Conservation (phyloP, 1,140 invertebrate species). For the Aphelinus certus region DNA sequence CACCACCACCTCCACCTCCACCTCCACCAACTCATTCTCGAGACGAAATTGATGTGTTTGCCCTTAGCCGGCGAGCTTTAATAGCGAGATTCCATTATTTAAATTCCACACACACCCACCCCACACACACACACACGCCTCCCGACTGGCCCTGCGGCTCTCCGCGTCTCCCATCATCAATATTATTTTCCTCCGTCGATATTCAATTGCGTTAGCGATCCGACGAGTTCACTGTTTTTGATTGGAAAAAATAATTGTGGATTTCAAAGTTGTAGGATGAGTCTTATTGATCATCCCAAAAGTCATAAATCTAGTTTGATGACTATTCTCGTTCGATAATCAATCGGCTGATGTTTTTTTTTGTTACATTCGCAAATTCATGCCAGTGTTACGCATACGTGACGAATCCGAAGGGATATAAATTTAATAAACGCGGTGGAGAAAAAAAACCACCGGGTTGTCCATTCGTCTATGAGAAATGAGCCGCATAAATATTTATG, state of each 20-base stretch:
- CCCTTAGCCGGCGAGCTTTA: conserved; percentile 9
- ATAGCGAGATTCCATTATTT: conserved; percentile 34
- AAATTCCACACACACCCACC: neutral
- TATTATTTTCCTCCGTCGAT: too few relatives aligned
- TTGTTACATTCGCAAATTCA: neutral
- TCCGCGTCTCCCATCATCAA: too few relatives aligned
- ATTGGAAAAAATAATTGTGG: too few relatives aligned
- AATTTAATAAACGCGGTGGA: conserved; percentile 44
- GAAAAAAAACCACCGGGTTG: conserved; percentile 36
- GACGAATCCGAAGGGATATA: conserved; percentile 41
- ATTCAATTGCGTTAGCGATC: too few relatives aligned
- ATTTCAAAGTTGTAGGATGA: too few relatives aligned
- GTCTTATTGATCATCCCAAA: too few relatives aligned
- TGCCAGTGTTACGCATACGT: conserved; percentile 6
- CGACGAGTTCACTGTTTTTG: too few relatives aligned
- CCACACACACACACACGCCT: neutral
- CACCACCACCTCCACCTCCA: neutral
- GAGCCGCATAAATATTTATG: conserved; percentile 55
- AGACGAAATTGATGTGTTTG: conserved; percentile 33
- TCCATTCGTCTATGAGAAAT: conserved; percentile 51
- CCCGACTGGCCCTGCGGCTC: too few relatives aligned
- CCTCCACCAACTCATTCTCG: conserved; percentile 15
- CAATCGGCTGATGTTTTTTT: conserved; percentile 22
- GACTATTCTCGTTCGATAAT: neutral
- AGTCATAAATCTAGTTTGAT: too few relatives aligned